Percentiles rank a stretch among this genome's conserved stretches.
phyloP scores from a whole-genome alignment of 2,888 invertebrate genomes.

The Aelia acuminata region DNA sequence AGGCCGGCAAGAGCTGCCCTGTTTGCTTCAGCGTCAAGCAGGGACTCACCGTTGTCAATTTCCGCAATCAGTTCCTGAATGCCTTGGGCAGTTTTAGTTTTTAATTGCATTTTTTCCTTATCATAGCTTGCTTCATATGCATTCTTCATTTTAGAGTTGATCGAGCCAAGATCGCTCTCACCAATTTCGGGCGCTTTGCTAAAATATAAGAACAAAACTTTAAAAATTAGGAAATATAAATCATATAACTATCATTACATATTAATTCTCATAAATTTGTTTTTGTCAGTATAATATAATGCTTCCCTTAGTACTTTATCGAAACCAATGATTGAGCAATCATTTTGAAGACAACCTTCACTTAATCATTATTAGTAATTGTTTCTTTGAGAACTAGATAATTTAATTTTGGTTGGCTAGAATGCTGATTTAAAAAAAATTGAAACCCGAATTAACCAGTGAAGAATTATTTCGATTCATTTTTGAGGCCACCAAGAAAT shows the following conservation, averaged over 20 bases:
- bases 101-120: neutral
- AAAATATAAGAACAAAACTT: constrained; percentile 23
- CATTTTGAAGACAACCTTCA: too few relatives aligned
- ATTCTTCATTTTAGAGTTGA: neutral
- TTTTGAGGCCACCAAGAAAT: too few relatives aligned
- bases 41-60: constrained; percentile 51
- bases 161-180: constrained; percentile 36
- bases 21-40: constrained; percentile 55
- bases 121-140: neutral
- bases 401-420: too few relatives aligned
- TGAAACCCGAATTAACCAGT: too few relatives aligned
- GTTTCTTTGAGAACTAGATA: too few relatives aligned
- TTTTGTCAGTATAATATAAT: too few relatives aligned
- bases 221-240: neutral
- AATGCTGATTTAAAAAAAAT: too few relatives aligned
- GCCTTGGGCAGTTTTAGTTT: constrained; percentile 47
- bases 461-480: too few relatives aligned
- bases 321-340: too few relatives aligned
- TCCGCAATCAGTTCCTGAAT: constrained; percentile 48
- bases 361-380: too few relatives aligned
- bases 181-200: constrained; percentile 41
- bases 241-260: neutral
- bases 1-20: constrained; percentile 38
- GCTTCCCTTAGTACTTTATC: too few relatives aligned
- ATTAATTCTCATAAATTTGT: too few relatives aligned